phyloP scores from a whole-genome alignment of 64 coral and sea anemone species.

The Astreopora myriophthalma region DNA sequence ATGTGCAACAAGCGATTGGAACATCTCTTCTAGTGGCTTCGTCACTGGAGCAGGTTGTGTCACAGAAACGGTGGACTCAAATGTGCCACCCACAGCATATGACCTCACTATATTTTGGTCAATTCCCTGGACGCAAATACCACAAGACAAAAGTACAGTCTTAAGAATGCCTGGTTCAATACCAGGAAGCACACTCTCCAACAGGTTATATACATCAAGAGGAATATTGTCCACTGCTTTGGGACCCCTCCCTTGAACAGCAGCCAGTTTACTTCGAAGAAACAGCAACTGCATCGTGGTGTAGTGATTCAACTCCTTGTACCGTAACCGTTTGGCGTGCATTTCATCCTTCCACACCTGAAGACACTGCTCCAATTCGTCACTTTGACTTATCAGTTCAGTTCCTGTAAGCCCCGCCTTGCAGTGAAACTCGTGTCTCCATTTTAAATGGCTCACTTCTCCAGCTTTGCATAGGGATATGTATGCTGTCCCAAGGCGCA shows the following conservation, averaged over 20 bases:
- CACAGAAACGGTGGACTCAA: not conserved
- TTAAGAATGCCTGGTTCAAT: constrained; percentile 33
- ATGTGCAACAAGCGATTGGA: not conserved
- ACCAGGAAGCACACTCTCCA: constrained; percentile 76
- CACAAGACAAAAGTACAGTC: constrained; percentile 20
- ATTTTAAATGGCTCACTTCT: constrained; percentile 78
- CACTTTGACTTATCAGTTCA: constrained; percentile 31
- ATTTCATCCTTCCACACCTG: constrained; percentile 64
- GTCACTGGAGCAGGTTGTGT: not conserved
- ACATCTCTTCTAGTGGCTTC: not conserved
- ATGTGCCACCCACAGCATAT: not conserved
- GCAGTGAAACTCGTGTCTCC: constrained; percentile 62
- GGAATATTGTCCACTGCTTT: constrained; percentile 10
- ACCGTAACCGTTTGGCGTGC: constrained; percentile 46
- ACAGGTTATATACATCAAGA: constrained; percentile 65
- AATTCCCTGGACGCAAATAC: constrained; percentile 7
- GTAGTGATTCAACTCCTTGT: constrained; percentile 73
- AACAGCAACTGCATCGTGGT: constrained; percentile 74
- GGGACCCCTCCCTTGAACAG: constrained; percentile 10
- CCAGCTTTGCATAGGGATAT: constrained; percentile 67
- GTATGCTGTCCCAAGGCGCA: constrained; percentile 64
- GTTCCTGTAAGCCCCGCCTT: not conserved
- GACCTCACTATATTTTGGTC: not conserved
- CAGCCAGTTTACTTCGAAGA: constrained; percentile 59
- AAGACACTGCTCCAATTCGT: constrained; percentile 61